These are phyloP conservation scores for Agrochola lychnidis DNA, from an alignment of 2,888 invertebrate genomes.

Conservation along the genomic window DNA sequence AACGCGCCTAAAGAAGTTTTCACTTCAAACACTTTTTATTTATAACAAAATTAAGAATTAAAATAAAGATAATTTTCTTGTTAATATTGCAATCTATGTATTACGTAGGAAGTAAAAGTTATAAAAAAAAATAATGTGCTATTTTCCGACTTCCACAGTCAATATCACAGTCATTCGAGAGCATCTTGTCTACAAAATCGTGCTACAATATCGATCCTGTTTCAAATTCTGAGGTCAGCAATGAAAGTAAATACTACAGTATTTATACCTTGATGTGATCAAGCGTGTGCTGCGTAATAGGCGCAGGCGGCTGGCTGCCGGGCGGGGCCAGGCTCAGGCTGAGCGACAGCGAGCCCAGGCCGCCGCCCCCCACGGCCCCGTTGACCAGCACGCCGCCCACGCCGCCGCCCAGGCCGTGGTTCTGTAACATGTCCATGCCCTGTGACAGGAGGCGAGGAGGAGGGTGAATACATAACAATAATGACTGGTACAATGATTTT, in stretches of 20 bases:
- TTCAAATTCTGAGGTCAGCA: neutral
- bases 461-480: slow-evolving; percentile 16
- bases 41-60: too few relatives aligned
- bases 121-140: too few relatives aligned
- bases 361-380: slow-evolving; percentile 84
- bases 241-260: neutral
- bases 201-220: neutral
- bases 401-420: slow-evolving; percentile 84
- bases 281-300: slow-evolving; percentile 95
- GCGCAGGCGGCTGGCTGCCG: slow-evolving; percentile 93
- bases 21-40: too few relatives aligned
- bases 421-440: slow-evolving; percentile 70
- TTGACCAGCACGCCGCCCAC: slow-evolving; percentile 92
- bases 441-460: slow-evolving; percentile 32
- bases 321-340: slow-evolving; percentile 93
- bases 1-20: too few relatives aligned
- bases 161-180: neutral
- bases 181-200: neutral
- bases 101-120: too few relatives aligned
- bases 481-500: neutral
- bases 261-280: slow-evolving; percentile 94
- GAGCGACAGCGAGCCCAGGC: slow-evolving; percentile 92
- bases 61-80: too few relatives aligned
- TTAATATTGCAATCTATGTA: too few relatives aligned
- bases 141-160: too few relatives aligned